Percentiles rank a stretch among this genome's conserved stretches.
Conservation (phyloP, 2,888 invertebrate genomes). For the Heliconius erato region DNA sequence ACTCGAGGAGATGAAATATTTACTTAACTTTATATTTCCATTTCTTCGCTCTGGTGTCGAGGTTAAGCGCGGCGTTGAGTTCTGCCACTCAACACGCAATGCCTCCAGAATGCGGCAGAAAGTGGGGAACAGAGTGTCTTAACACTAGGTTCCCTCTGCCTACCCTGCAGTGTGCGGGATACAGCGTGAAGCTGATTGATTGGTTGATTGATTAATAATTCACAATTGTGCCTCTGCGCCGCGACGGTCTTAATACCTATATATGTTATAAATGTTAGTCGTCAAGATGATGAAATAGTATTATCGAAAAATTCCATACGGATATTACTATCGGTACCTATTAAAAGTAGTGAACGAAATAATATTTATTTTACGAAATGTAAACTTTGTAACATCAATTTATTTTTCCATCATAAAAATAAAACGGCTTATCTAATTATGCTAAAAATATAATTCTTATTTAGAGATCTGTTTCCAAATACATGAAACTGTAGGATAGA, state of each 20-base stretch:
- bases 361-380: conserved; percentile 11
- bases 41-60: no score
- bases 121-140: no score
- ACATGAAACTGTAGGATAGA: background rate
- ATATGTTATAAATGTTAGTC: background rate
- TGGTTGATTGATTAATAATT: no score
- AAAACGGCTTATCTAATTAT: conserved; percentile 21
- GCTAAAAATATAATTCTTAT: conserved; percentile 1
- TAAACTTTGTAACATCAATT: background rate
- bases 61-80: no score
- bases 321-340: background rate
- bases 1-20: no score
- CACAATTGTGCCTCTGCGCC: no score
- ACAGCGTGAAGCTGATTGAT: no score
- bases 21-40: no score
- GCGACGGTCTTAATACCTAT: background rate
- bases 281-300: conserved; percentile 8
- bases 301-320: conserved; percentile 4
- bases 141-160: no score
- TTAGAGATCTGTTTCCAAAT: background rate
- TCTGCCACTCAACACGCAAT: no score
- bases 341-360: conserved; percentile 7
- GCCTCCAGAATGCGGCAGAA: no score
- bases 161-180: no score
- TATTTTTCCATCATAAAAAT: conserved; percentile 21